Conservation (phyloP, 2,888 invertebrate species). For the Leptopterna dolabrata region DNA sequence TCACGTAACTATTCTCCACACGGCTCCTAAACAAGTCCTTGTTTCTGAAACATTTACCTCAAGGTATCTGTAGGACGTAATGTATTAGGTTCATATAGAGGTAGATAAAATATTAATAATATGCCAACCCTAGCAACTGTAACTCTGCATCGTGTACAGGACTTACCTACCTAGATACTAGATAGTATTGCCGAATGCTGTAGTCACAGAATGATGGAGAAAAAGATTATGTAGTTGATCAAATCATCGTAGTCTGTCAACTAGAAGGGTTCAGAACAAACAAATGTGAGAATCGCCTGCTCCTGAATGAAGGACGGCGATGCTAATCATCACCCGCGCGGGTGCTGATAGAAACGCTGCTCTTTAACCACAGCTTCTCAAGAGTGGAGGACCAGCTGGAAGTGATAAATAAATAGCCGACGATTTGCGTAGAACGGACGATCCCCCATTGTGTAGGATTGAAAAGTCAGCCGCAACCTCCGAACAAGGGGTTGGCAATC, state of each 20-base stretch:
- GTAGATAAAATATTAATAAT: too few relatives aligned
- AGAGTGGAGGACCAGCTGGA: conserved; percentile 16
- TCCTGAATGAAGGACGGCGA: background rate
- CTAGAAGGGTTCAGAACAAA: background rate
- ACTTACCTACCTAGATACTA: too few relatives aligned
- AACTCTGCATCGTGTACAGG: too few relatives aligned
- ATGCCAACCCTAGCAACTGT: too few relatives aligned
- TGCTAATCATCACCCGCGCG: background rate
- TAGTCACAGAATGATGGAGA: too few relatives aligned
- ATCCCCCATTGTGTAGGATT: background rate
- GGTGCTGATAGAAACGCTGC: background rate
- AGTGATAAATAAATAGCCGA: conserved; percentile 39
- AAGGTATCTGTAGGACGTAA: too few relatives aligned
- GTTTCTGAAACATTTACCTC: too few relatives aligned
- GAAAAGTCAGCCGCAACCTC: background rate
- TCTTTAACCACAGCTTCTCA: background rate
- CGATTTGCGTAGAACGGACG: background rate
- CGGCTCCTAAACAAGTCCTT: too few relatives aligned
- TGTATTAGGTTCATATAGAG: too few relatives aligned
- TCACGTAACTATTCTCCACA: too few relatives aligned
- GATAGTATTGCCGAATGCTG: too few relatives aligned
- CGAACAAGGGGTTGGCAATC: background rate
- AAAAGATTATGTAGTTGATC: background rate
- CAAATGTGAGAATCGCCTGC: background rate
- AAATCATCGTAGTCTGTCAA: too few relatives aligned